These are phyloP conservation scores for Monochamus alternatus DNA, from an alignment of 2,888 invertebrate genomes.

Conservation along the genomic window DNA sequence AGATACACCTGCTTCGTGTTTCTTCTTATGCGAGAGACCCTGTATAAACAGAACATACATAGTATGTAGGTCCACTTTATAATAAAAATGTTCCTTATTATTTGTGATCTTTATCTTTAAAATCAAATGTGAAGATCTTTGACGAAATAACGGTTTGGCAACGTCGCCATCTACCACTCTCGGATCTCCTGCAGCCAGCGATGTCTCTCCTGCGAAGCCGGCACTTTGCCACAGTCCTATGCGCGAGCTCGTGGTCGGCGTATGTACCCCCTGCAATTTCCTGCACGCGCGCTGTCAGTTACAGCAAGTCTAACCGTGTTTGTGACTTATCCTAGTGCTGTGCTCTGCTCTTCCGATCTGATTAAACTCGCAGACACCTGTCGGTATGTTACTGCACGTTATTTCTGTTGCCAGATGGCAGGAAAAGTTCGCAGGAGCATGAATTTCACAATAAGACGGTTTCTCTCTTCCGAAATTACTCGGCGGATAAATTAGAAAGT, in stretches of 20 bases:
- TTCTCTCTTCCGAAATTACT: conserved; percentile 11
- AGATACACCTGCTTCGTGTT: too few species aligned
- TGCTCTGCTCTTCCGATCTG: conserved; percentile 6
- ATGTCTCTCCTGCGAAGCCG: conserved; percentile 31
- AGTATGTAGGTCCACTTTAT: too few species aligned
- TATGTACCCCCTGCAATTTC: background rate
- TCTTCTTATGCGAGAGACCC: too few species aligned
- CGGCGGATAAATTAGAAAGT: background rate
- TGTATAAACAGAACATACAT: too few species aligned
- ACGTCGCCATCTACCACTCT: conserved; percentile 24
- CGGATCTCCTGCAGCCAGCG: conserved; percentile 45
- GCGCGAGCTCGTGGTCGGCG: conserved; percentile 14
- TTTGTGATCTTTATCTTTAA: too few species aligned
- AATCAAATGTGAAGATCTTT: background rate
- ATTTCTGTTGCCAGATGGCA: background rate
- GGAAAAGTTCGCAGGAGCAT: conserved; percentile 24
- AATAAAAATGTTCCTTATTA: too few species aligned
- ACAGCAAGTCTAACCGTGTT: conserved; percentile 3
- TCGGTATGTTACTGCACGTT: conserved; percentile 23
- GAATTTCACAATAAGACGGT: background rate
- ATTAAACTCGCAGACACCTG: background rate
- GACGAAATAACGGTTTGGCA: conserved; percentile 10
- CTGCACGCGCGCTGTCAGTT: background rate
- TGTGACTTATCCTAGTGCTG: conserved; percentile 9
- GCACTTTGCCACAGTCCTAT: conserved; percentile 24